Evolutionary conservation across 2,113 vertebrate species (phyloP), one percentile per base, ranked within the genome.

Genomic region (Opisthocomus hoazin): DNA sequence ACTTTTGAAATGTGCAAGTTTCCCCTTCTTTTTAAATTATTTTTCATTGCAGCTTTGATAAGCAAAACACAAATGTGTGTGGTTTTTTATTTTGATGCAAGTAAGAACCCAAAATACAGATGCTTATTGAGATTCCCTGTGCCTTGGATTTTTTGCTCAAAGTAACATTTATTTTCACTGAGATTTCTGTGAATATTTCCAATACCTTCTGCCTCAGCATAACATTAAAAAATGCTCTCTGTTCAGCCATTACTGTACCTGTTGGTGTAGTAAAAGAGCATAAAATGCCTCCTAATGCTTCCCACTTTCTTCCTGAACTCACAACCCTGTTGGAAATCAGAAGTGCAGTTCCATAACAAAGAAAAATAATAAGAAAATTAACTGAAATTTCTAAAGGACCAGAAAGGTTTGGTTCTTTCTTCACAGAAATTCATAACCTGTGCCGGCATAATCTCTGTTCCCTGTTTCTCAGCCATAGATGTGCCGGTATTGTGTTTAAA

Each of bases 401-500:
- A 19, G 61, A 69, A 51, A 50, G 17, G 4, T 75, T 93, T 75
- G 39, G 69, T 84, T 94, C 57, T 90, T 82, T 23, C 90, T 97
- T 88, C 66, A 56, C 23, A 30, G 78, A 92, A 94, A 91, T 91
- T 88, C 78, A 30, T 65, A 90, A 66, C 39, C 92, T 58, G 10
- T 46, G 77, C 91, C 53, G 41, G 77, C 92, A 89, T 66, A 87
- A 39, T 94, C 92, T 95, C 95, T 94, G 91, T 92, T 96, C 96
- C 69, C 63, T 82, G 66, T 95, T 94, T 93, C 93, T 61, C 88
- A 64, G 66, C 74, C 5, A 8, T 75, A n/a, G 75, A 56, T 69
- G 48, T 94, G 84, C 70, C 84, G 91, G n/a, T 74, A 69, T 97
- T 93, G 92, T 84, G 90, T 96, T 97, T 70, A 96, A 97, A 97